Base-by-base conservation (phyloP, 2,888 invertebrate species). In the Mythimna ferrago region DNA sequence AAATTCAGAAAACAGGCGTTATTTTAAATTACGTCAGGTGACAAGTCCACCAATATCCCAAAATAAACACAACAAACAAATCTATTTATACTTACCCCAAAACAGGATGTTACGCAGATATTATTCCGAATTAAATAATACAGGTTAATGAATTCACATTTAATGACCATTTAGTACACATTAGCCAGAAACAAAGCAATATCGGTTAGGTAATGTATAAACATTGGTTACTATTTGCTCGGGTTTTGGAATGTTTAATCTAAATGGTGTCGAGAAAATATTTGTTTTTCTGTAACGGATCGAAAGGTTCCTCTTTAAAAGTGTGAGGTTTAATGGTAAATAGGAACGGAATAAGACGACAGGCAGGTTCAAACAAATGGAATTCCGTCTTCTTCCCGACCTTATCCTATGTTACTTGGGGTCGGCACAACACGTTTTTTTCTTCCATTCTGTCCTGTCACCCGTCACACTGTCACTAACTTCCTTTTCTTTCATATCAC, bases 181-280 rank as follows among this genome's bases (percentile, higher is more conserved):
- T 66, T 57, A 76, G 14, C 9, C 32, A 51, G n/a, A 26, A 71
- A 81, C 61, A 81, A 67, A 65, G 57, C 48, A 65, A 81, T 79
- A 77, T 67, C 44, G 56, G 66, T 65, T 65, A 71, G 6, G 61
- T 80, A 57, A 67, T 75, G 64, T 67, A 14, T 32, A 41, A 11
- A 56, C 64, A 53, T 67, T 56, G 60, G n/a, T 56, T 53, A 81
- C 66, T 61, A 38, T 79, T 77, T 32, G 35, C 19, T 21, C n/a
- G 51, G 54, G n/a, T 53, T 19, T 35, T 53, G 14, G 14, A 2
- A 51, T 66, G 35, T 60, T 61, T 57, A 5, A 19, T 35, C 51
- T 32, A 11, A 32, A 44, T 32, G 9, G 32, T 53, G 19, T 62
- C 41, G 4, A 6, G 11, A 2, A n/a, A 53, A 63, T 48, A 16